Base-by-base conservation (phyloP, 2,113 vertebrate species). In the Apteryx owenii region DNA sequence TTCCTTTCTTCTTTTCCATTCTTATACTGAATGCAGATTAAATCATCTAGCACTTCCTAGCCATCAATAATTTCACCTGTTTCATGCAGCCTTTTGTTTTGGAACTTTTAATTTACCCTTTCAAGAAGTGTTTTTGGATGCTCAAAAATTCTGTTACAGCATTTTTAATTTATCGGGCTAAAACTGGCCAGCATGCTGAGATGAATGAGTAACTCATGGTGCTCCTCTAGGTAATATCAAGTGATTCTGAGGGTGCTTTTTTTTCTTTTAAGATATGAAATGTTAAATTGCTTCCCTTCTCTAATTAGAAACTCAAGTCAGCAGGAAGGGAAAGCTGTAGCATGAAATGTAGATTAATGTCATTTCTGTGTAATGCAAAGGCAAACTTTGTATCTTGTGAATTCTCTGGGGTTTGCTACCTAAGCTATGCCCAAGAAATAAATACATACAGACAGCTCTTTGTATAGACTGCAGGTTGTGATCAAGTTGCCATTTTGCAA, bases 141-240 rank as follows among this genome's bases (percentile, higher is more conserved):
- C 40, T 88, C 54, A 85, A 69, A 88, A 73, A 65, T 73, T 72
- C 17, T 44, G 36, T 81, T 83, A 50, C 21, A 20, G 12, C 46
- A 20, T 76, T 92, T 95, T 89, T 79, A 58, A 72, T 88, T 76
- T 66, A 73, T 91, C 89, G 73, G 28, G 48, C 64, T 93, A 75
- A 88, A 91, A 94, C 50, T 44, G 10, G 40, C 83, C 38, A 72
- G 65, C 9, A 14, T 9, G 7, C 21, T 31, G 26, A 88, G 28
- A 79, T 79, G 82, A 85, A 69, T 86, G 62, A 89, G 56, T 26
- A 88, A 31, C 2, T 7, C 19, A 17, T 40, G 0, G 38, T 68
- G 33, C 58, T 91, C 62, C 60, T 91, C 60, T 71, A 54, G 50
- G 31, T 83, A 89, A 88, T 62, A 73, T 2, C 48, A 93, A 68